A percentile compares a stretch with the other conserved stretches of the same genome.
phyloP scores from a whole-genome alignment of 2,113 vertebrate species.

The Mixornis gularis region DNA sequence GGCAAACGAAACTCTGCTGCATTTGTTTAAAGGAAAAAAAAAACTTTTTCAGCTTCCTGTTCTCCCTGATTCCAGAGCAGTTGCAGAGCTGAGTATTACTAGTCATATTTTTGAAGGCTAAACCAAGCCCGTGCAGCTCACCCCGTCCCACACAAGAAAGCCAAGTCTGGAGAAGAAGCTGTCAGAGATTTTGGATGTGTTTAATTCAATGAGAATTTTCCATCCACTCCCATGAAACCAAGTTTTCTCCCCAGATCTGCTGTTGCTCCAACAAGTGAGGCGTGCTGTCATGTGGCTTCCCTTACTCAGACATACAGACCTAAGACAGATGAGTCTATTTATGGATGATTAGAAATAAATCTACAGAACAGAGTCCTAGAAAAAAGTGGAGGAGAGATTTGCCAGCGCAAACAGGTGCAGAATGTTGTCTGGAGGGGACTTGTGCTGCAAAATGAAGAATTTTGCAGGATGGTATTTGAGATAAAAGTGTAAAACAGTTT shows the following conservation, averaged over 20 bases:
- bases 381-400: background rate
- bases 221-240: constrained; percentile 40
- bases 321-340: constrained; percentile 57
- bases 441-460: background rate
- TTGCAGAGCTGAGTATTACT: background rate
- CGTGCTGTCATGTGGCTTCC: constrained; percentile 50
- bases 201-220: constrained; percentile 55
- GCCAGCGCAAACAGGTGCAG: background rate
- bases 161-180: constrained; percentile 7
- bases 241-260: constrained; percentile 54
- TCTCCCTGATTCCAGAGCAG: background rate
- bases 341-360: constrained; percentile 52
- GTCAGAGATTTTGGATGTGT: constrained; percentile 40
- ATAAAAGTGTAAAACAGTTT: background rate
- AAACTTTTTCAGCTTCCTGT: background rate
- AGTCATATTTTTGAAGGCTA: background rate
- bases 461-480: background rate
- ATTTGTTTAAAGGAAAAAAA: background rate
- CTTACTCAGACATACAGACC: constrained; percentile 47
- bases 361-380: background rate
- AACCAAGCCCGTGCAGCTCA: constrained; percentile 14
- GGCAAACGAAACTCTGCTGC: background rate
- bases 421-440: background rate
- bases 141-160: background rate
- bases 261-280: constrained; percentile 60